Conservation (phyloP, 2,888 invertebrate genomes). For the Lithosia quadra region DNA sequence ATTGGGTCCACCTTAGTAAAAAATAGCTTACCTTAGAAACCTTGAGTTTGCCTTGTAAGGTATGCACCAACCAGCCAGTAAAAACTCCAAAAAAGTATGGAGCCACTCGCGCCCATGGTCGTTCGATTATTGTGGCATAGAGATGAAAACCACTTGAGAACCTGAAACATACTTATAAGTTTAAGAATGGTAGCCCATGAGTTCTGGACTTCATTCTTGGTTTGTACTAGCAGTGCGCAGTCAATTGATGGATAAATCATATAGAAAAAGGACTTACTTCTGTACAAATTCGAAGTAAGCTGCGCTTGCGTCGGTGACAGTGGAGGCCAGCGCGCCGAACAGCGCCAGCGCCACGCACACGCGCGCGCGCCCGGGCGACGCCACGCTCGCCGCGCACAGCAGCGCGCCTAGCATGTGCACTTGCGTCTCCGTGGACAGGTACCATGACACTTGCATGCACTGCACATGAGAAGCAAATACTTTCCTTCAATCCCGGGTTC, state of each 20-base stretch:
- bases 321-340: constrained; percentile 74
- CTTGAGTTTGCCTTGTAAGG: constrained; percentile 84
- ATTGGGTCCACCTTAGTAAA: background rate
- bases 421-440: constrained; percentile 91
- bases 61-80: constrained; percentile 91
- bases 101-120: constrained; percentile 91
- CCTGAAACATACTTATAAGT: constrained; percentile 52
- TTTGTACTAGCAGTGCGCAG: too few relatives aligned
- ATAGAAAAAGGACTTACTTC: constrained; percentile 20
- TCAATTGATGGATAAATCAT: too few relatives aligned
- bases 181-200: background rate
- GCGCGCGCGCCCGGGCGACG: constrained; percentile 80
- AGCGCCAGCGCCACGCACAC: constrained; percentile 74
- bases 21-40: constrained; percentile 67
- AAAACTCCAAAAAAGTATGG: constrained; percentile 92
- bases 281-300: constrained; percentile 64
- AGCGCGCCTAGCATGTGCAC: constrained; percentile 90
- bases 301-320: constrained; percentile 80
- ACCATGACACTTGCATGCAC: constrained; percentile 95
- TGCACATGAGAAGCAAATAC: constrained; percentile 57
- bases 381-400: constrained; percentile 82
- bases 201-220: too few relatives aligned
- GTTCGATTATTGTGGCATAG: constrained; percentile 89
- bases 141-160: constrained; percentile 59
- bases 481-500: too few relatives aligned